Evolutionary conservation across 2,888 invertebrate species (phyloP).

Genomic region (Globia sparganii): DNA sequence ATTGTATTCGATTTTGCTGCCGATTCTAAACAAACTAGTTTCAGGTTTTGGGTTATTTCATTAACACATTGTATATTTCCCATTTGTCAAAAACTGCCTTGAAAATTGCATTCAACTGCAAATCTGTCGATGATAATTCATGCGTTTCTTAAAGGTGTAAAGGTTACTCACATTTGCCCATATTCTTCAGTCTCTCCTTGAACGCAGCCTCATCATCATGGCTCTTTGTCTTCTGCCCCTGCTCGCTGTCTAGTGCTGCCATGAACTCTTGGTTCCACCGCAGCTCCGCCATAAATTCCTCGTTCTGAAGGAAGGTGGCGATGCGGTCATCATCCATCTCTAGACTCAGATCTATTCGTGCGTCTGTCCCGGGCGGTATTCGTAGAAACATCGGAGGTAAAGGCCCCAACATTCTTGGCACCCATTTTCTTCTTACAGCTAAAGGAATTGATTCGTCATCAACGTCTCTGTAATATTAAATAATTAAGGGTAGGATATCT

Average conservation of each 20-base stretch:
- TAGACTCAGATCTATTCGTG: conserved; percentile 85
- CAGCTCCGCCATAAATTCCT: conserved; percentile 96
- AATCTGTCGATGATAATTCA: background rate
- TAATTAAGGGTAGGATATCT: background rate
- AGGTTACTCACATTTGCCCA: conserved; percentile 93
- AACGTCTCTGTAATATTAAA: conserved; percentile 78
- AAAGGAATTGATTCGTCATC: conserved; percentile 86
- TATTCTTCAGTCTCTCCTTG: conserved; percentile 94
- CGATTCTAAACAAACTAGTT: too few relatives aligned
- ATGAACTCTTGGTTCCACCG: conserved; percentile 97
- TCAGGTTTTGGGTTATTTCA: too few relatives aligned
- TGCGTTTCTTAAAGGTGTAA: background rate
- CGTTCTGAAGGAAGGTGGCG: conserved; percentile 96
- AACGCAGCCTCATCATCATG: conserved; percentile 93
- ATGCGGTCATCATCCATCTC: conserved; percentile 96
- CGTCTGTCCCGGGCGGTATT: conserved; percentile 89
- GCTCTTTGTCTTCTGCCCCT: conserved; percentile 86
- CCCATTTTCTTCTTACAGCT: conserved; percentile 92
- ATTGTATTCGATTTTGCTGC: too few relatives aligned
- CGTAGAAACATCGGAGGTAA: conserved; percentile 95
- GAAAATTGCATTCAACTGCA: background rate
- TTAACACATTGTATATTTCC: too few relatives aligned
- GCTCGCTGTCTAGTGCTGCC: conserved; percentile 95
- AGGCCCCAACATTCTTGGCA: conserved; percentile 94
- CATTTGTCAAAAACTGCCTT: background rate